Evolutionary conservation across 2,113 vertebrate genomes (phyloP), one percentile per base, ranked within the genome.

Genomic region (Podarcis raffonei): DNA sequence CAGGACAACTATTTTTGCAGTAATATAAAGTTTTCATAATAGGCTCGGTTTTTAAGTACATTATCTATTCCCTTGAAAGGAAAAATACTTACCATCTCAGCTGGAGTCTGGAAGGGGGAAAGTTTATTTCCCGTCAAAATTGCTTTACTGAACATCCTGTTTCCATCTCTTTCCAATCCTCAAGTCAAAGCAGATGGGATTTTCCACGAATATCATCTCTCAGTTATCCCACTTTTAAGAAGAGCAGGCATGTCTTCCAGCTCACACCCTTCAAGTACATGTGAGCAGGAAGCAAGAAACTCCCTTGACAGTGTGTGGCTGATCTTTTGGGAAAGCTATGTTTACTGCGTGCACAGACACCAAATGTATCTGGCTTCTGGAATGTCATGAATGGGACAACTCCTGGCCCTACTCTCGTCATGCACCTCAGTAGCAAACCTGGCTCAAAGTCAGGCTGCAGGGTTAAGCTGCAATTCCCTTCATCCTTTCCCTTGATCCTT

Each of bases 151-250:
- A 86, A 86, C 81, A 94, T 89, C 87, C 84, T 2, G 30, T 57
- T 91, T 92, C 93, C 72, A 90, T 92, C 92, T 94, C 42, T 72
- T 89, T 95, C 94, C 95, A 95, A 86, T 86, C 93, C 92, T 79
- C 83, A 91, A 93, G 92, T 92, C 84, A 94, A 95, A 95, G 84
- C 93, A 94, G 95, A 94, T 94, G 92, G 88, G 89, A 93, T 93
- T 95, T 94, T 96, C 92, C 92, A 93, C 68, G 37, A 81, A 22
- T n/a, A 32, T 86, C 9, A 9, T 23, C 20, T 83, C 71, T 68
- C 80, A 76, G n/a, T 53, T 35, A 74, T 90, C 71, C 20, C 81
- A 88, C 13, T 0, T 71, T 20, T 85, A 65, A 53, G 66, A 84
- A 32, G 39, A 94, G 92, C 81, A 85, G 91, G 72, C 90, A 91